Evolutionary conservation across 2,113 vertebrate species (phyloP), one percentile per base, ranked within the genome.

Genomic region (Aplodontia rufa): DNA sequence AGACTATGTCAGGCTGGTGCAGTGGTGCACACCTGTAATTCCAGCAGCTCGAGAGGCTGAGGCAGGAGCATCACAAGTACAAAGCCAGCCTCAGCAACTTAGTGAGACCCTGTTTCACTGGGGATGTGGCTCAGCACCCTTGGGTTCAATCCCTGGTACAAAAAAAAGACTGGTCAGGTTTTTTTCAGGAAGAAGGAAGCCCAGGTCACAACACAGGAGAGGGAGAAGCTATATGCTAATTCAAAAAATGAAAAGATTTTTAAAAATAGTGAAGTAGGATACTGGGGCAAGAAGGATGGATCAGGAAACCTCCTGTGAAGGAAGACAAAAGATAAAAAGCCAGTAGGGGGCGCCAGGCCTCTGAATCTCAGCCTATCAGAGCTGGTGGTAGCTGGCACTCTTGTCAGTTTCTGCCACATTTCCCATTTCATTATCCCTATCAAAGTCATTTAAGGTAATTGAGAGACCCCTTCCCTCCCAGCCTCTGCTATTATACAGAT

Each of bases 291-390:
- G 69, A 82, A 89, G 49, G 53, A 40, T 45, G 24, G 75, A 19
- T 60, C 32, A 30, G 37, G 84, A 81, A 89, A 35, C 30, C 17
- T 81, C 32, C 28, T 30, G 28, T 8, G 37, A 10, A 92, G 55
- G 60, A 71, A 84, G 78, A 83, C 47, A 22, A 80, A 97, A 42
- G 78, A 32, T 17, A 24, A 84, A 30, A 69, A 42, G 51, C 89
- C 94, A 91, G 94, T 45, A 96, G 97, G 75, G 91, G 96, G 89
- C 55, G 83, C 68, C 93, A 51, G 24, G 62, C n/a, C 69, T 83
- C 58, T 24, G 60, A 90, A 78, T 71, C 71, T 92, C 82, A 51
- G 20, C 22, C 35, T 68, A 90, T n/a, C 62, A 45, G 32, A 47
- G 47, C 20, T 16, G 20, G 49, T 49, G 45, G 37, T 13, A 87